Evolutionary conservation across 2,797 vertebrate species (phyloP), one percentile per base, ranked within the genome.

Genomic region (Masticophis lateralis): DNA sequence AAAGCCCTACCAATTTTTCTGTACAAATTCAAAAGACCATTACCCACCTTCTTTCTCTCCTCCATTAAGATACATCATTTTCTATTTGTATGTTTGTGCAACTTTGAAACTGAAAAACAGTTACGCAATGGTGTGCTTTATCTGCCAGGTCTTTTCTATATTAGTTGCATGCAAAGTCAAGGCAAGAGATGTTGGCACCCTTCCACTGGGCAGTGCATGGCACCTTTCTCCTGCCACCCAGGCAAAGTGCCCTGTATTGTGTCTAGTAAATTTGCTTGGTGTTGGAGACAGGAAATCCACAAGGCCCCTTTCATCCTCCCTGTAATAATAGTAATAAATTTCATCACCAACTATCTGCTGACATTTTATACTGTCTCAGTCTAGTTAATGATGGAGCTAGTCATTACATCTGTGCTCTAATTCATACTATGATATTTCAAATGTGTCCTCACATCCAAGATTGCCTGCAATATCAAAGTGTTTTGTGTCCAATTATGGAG

Each of bases 1-100:
- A 93, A 83, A 95, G 90, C 69, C 94, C 13, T 69, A 94, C 92
- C 47, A 89, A 7, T 32, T 95, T 12, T 59, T 88, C 57, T 94
- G 91, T 74, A 43, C 87, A 96, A 89, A 94, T 95, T 94, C 91
- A 37, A 25, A 87, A 93, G 90, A 88, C 79, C 93, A 93, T 94
- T 90, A 56, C 18, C n/a, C 51, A 94, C 5, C 25, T 74, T 56
- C 13, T n/a, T 18, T 88, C 55, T 88, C n/a, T 88, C 87, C 59
- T 69, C 93, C 83, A 91, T n/a, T 90, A 94, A 94, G 63, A 89
- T 94, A 92, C 60, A 66, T 27, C 43, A 2, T 94, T 90, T 32
- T 74, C 91, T 91, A 74, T 96, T 96, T 95, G 94, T 74, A 95
- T 55, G 37, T 83, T 83, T 47, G 74, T 83, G 74, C 22, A 83